These are phyloP conservation scores for Paramormyrops kingsleyae DNA, from an alignment of 2,113 vertebrate genomes.

Conservation along the genomic window DNA sequence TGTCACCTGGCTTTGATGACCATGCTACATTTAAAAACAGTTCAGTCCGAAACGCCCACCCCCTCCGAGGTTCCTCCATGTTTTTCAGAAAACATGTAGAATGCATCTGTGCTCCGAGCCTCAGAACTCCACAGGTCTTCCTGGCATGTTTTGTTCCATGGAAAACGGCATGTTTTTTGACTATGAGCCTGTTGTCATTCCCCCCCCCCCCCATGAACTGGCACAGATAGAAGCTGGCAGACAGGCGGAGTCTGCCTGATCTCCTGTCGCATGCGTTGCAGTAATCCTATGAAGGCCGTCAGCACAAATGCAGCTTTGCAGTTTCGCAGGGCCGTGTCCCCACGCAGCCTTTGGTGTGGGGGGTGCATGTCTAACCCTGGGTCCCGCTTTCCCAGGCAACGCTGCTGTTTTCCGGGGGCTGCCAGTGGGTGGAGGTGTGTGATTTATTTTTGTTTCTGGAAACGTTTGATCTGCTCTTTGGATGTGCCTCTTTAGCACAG, in stretches of 20 bases:
- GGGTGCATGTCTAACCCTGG: background rate
- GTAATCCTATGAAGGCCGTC: constrained; percentile 11
- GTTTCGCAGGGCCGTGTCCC: background rate
- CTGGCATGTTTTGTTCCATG: background rate
- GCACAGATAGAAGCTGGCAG: background rate
- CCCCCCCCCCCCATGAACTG: background rate
- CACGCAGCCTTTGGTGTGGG: background rate
- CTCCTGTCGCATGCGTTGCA: background rate
- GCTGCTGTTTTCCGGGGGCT: background rate
- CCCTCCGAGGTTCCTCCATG: background rate
- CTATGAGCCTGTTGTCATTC: background rate
- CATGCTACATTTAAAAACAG: background rate
- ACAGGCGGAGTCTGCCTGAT: constrained; percentile 6
- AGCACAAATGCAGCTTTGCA: constrained; percentile 16
- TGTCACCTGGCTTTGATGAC: background rate
- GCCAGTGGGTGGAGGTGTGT: background rate
- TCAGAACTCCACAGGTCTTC: background rate
- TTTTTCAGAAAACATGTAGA: background rate
- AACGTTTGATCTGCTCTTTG: background rate
- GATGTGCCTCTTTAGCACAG: background rate
- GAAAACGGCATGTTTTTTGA: too few species aligned
- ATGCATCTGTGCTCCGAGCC: background rate
- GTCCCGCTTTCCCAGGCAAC: background rate
- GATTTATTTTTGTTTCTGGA: background rate
- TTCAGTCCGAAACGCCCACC: background rate